Base-by-base conservation (phyloP, 2,888 invertebrate genomes). In the Entomobrya proxima region DNA sequence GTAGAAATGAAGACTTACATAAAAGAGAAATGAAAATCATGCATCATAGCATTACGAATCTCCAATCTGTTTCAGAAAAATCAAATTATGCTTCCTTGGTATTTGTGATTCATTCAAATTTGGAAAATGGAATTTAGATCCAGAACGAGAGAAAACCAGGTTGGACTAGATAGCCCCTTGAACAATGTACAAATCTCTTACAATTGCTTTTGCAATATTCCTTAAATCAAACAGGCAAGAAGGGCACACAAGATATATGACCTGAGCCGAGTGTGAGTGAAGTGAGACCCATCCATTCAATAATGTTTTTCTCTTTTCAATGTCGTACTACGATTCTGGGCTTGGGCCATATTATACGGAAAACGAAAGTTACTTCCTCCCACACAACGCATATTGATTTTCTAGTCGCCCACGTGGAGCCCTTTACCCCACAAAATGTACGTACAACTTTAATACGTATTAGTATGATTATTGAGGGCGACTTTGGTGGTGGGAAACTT, bases 331-430 rank as follows among this genome's bases (percentile, higher is more conserved):
- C n/a, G n/a, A n/a, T n/a, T n/a, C n/a, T n/a, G n/a, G n/a, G 9
- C n/a, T 21, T 61, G 61, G 32, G 3, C n/a, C 9, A 15, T 58
- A 58, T n/a, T n/a, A n/a, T n/a, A n/a, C n/a, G 27, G 35, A 61
- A 35, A 61, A 61, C 35, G n/a, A 32, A 9, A 35, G 61, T 32
- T 79, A n/a, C n/a, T 72, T 85, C 85, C 85, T 72, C 85, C 85
- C 80, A 85, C 85, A 74, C 72, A 85, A 85, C 74, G 67, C 64
- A 50, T 85, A 85, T 85, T 85, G 85, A 85, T 85, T 85, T 85
- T 80, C 24, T 44, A n/a, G 44, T 80, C 80, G 72, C 80, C 80
- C 80, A 80, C 80, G 69, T 69, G 80, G 80, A 79, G 47, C 52
- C 72, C 72, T 72, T 27, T 75, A 35, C 52, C 9, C 27, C 18